Percentiles rank a stretch among this genome's conserved stretches.
Conservation (phyloP, 2,113 vertebrate species). For the Tangachromis dhanisi region DNA sequence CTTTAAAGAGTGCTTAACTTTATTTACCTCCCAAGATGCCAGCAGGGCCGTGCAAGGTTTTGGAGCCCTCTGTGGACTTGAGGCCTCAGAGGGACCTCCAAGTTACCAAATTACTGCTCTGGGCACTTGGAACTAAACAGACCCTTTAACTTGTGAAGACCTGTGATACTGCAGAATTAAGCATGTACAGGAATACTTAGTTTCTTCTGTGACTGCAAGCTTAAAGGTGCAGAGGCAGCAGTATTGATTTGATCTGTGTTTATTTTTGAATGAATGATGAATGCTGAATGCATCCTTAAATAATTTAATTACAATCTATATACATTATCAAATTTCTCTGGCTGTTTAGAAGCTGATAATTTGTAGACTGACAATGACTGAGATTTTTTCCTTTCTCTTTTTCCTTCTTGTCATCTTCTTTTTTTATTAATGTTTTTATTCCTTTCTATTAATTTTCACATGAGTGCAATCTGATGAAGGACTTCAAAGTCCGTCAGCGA, state of each 20-base stretch:
- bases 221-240: background rate
- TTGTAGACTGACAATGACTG: background rate
- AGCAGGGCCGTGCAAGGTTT: background rate
- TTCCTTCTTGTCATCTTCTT: background rate
- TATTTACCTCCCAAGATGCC: constrained; percentile 50
- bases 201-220: background rate
- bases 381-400: background rate
- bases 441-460: background rate
- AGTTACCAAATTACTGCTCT: constrained; percentile 20
- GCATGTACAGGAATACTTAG: background rate
- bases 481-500: background rate
- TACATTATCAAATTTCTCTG: background rate
- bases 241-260: background rate
- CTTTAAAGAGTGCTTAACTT: constrained; percentile 34
- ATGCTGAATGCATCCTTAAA: background rate
- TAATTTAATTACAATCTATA: background rate
- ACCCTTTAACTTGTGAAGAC: background rate
- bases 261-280: background rate
- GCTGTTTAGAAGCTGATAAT: background rate
- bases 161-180: background rate
- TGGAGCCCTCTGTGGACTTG: constrained; percentile 10
- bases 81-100: background rate
- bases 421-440: background rate
- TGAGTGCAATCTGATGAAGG: background rate
- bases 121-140: background rate